A percentile compares a stretch with the other conserved stretches of the same genome.
Evolutionary conservation across 2,113 vertebrate genomes (phyloP).

Genomic region (Heptranchias perlo): DNA sequence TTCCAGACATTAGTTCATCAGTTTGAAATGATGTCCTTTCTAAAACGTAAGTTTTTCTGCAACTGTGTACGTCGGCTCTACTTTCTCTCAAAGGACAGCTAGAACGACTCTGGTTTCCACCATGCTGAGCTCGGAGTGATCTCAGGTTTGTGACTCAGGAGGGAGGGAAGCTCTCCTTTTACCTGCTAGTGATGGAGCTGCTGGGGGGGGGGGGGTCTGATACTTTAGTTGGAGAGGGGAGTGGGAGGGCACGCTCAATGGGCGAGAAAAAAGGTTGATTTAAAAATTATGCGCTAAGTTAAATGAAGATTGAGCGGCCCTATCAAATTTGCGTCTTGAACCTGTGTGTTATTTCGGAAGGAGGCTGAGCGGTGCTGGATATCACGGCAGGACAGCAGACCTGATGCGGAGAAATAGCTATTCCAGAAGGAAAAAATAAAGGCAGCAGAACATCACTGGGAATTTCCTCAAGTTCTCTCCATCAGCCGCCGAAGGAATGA

Average conservation of each 20-base stretch:
- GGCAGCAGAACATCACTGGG: not conserved
- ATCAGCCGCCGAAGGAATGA: not conserved
- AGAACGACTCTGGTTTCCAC: not conserved
- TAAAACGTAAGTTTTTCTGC: no score
- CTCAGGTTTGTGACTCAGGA: not conserved
- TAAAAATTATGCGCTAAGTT: not conserved
- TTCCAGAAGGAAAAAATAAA: not conserved
- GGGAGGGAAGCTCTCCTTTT: not conserved
- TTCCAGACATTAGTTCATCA: no score
- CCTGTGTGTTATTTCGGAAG: no score
- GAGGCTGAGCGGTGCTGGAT: not conserved
- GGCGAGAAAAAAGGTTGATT: not conserved
- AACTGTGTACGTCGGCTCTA: not conserved
- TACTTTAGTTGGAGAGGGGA: not conserved
- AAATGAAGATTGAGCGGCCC: not conserved
- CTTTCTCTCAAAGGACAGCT: not conserved
- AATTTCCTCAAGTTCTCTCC: not conserved
- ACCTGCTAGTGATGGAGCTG: not conserved
- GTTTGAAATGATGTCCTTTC: no score
- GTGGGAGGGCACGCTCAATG: not conserved
- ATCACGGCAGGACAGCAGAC: not conserved
- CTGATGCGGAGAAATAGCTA: not conserved
- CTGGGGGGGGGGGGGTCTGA: no score
- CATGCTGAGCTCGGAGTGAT: not conserved
- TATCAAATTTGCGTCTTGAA: not conserved